phyloP scores from a whole-genome alignment of 1,140 invertebrate genomes.

The Nilaparvata lugens region DNA sequence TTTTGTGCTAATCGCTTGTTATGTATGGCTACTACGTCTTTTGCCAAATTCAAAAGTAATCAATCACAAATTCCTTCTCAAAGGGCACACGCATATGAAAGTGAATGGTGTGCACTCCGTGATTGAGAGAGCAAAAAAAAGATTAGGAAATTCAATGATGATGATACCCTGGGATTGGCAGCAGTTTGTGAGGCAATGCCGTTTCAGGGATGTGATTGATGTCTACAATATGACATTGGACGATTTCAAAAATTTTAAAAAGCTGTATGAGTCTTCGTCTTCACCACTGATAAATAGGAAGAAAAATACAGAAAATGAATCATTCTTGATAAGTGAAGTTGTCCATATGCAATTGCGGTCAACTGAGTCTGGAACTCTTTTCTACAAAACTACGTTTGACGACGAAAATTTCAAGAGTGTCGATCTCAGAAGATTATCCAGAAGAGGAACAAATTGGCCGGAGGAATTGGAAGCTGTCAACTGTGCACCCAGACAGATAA shows the following conservation, averaged over 20 bases:
- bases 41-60: slow-evolving; percentile 8
- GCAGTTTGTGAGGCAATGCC: background rate
- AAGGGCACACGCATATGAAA: slow-evolving; percentile 17
- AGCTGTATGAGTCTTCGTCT: background rate
- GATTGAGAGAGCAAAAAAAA: slow-evolving; percentile 15
- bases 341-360: no score
- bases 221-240: slow-evolving; percentile 8
- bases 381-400: no score
- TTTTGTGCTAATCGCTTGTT: slow-evolving; percentile 7
- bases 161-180: slow-evolving; percentile 11
- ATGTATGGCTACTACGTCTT: slow-evolving; percentile 10
- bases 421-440: no score
- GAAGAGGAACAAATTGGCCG: no score
- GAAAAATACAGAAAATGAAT: no score
- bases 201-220: background rate
- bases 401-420: no score
- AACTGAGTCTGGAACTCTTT: no score
- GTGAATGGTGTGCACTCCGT: slow-evolving; percentile 10
- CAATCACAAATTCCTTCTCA: slow-evolving; percentile 15
- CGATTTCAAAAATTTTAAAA: slow-evolving; percentile 15
- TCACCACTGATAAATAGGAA: no score
- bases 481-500: no score
- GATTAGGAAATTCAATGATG: background rate
- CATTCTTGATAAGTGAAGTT: no score
- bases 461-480: no score